Conservation (phyloP, 92 coral and sea anemone species). For the Epizoanthus illoricatus region DNA sequence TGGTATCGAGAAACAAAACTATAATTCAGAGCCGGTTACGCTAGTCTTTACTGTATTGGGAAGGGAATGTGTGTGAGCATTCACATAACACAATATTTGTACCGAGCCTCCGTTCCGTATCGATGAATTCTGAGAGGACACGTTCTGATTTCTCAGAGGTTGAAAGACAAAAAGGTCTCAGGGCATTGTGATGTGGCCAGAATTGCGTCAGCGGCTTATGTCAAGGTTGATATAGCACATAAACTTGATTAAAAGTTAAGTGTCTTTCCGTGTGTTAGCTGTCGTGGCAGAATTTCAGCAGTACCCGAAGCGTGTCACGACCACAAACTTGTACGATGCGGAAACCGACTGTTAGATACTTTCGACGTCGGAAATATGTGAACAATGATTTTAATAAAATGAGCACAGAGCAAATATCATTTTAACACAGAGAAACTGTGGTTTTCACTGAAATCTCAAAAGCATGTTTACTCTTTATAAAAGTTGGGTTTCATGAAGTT, state of each 20-base stretch:
- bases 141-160: constrained; percentile 57
- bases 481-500: too few relatives aligned
- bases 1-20: not conserved
- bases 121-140: constrained; percentile 28
- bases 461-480: too few relatives aligned
- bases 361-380: too few relatives aligned
- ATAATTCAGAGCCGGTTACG: not conserved
- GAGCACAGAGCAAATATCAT: too few relatives aligned
- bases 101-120: not conserved
- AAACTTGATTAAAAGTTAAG: constrained; percentile 13
- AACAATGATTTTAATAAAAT: too few relatives aligned
- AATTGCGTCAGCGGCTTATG: constrained; percentile 31
- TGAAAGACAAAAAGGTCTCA: constrained; percentile 14
- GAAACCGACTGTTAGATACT: not conserved
- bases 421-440: too few relatives aligned
- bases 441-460: too few relatives aligned
- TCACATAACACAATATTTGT: not conserved
- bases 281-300: constrained; percentile 25
- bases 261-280: not conserved
- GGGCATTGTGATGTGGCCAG: constrained; percentile 29
- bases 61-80: not conserved
- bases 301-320: not conserved
- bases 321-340: not conserved
- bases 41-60: not conserved
- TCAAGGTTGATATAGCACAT: constrained; percentile 21